Conservation (phyloP, 37 sponge, comb jelly and placozoan species). For the Hexactinellida sp. region DNA sequence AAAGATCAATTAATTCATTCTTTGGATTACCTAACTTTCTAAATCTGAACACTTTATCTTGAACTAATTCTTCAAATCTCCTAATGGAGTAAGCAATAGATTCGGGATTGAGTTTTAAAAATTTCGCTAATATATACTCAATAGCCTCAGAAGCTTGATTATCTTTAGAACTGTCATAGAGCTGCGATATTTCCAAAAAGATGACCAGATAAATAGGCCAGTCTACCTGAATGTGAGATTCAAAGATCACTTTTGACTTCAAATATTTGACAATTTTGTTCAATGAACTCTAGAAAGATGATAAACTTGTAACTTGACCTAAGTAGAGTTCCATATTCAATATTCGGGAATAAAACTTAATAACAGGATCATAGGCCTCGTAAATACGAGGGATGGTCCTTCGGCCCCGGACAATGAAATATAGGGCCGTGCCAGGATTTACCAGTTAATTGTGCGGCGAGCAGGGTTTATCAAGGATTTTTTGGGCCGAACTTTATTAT, state of each 20-base stretch:
- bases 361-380: no score
- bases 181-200: neutral
- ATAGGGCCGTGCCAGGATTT: no score
- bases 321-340: no score
- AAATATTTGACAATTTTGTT: conserved; percentile 10
- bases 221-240: neutral
- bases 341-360: no score
- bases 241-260: neutral
- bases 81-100: neutral
- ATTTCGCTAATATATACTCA: neutral
- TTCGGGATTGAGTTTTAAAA: neutral
- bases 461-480: no score
- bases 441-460: no score
- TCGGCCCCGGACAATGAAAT: no score
- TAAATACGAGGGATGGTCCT: no score
- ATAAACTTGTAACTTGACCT: no score
- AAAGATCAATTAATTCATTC: neutral
- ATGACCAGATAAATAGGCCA: neutral
- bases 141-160: neutral
- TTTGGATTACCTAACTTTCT: neutral
- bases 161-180: neutral
- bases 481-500: no score
- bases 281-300: neutral
- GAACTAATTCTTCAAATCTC: neutral
- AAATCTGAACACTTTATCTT: neutral